Evolutionary conservation across 2,113 vertebrate genomes (phyloP).

Genomic region (Cacatua alba): DNA sequence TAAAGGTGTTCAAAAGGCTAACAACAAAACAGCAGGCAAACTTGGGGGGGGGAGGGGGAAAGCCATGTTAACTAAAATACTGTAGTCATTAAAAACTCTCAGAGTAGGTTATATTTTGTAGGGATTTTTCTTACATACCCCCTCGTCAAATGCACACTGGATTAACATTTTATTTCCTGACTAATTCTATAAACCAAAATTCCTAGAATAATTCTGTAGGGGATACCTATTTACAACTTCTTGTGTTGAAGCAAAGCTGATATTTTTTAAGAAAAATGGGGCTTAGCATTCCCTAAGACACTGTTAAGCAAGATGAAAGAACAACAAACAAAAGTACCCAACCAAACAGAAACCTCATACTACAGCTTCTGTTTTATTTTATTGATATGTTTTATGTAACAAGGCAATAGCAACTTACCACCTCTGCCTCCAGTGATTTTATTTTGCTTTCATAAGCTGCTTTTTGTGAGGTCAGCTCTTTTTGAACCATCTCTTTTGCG

Average conservation of each 20-base stretch:
- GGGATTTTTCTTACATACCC: neutral
- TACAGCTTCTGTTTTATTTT: neutral
- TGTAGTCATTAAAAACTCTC: neutral
- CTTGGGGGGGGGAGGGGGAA: too few species aligned
- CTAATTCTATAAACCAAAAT: neutral
- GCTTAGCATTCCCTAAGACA: neutral
- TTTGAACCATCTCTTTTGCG: conserved; percentile 90
- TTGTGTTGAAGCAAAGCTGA: neutral
- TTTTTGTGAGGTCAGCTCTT: conserved; percentile 87
- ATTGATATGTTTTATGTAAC: neutral
- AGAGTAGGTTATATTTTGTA: neutral
- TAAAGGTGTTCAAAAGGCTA: neutral
- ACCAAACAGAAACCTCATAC: neutral
- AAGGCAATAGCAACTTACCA: conserved; percentile 76
- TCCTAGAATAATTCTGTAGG: neutral
- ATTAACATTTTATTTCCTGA: neutral
- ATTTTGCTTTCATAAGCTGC: conserved; percentile 86
- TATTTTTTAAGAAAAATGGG: neutral
- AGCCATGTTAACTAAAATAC: neutral
- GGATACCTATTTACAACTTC: neutral
- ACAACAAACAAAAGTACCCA: neutral
- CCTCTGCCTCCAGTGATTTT: conserved; percentile 81
- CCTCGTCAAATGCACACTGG: neutral
- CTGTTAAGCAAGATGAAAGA: neutral
- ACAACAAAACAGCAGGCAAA: neutral